phyloP scores from a whole-genome alignment of 2,113 vertebrate species.

The Aythya baeri region DNA sequence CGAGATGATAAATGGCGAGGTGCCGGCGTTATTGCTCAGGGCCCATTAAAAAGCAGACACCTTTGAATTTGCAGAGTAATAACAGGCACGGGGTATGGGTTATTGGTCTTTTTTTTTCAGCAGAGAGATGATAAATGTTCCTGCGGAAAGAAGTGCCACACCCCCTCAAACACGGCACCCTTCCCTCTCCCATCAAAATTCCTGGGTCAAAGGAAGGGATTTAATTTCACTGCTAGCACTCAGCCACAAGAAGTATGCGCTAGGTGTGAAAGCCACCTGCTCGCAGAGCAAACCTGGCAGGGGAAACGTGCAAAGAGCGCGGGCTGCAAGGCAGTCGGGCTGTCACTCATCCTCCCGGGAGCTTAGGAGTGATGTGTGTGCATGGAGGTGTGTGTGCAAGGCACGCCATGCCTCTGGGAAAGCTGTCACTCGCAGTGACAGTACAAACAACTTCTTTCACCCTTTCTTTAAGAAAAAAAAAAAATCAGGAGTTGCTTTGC shows the following conservation, averaged over 20 bases:
- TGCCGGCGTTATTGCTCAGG: conserved; percentile 45
- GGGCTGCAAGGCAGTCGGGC: neutral
- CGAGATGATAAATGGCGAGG: conserved; percentile 55
- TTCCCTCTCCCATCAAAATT: conserved; percentile 59
- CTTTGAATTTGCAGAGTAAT: conserved; percentile 65
- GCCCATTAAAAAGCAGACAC: conserved; percentile 59
- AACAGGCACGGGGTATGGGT: conserved; percentile 44
- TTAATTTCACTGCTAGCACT: conserved; percentile 68
- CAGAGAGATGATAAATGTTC: conserved; percentile 66
- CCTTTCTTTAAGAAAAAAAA: neutral
- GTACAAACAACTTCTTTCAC: neutral
- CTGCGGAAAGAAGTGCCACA: conserved; percentile 41
- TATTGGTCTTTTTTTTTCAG: conserved; percentile 50
- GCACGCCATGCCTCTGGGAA: neutral
- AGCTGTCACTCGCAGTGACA: neutral
- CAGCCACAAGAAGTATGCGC: conserved; percentile 26
- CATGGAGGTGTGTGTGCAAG: neutral
- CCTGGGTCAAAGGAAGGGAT: conserved; percentile 46
- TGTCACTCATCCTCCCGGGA: conserved; percentile 48
- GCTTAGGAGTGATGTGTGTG: neutral
- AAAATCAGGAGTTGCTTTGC: neutral
- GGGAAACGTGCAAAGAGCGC: neutral
- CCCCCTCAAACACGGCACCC: conserved; percentile 12
- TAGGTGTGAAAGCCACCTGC: conserved; percentile 66
- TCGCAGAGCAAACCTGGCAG: conserved; percentile 17